Conservation (phyloP, 1,140 invertebrate species). For the Condylostylus longicornis region DNA sequence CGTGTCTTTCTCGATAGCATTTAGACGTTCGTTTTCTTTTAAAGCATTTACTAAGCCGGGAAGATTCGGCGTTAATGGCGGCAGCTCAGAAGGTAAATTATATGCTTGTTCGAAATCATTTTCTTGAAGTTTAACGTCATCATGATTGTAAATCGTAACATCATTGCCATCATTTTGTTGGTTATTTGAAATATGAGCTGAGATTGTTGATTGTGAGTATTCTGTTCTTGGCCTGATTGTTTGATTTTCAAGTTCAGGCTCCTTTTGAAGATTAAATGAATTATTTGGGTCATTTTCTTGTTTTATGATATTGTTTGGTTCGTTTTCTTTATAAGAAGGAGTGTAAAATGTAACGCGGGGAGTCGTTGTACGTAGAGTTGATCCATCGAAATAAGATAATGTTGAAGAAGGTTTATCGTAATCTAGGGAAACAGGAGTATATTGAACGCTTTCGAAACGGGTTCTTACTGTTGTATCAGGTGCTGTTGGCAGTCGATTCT, state of each 20-base stretch:
- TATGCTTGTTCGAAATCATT: too few species aligned
- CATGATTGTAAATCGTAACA: slow-evolving; percentile 14
- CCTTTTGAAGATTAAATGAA: background rate
- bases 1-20: slow-evolving; percentile 15
- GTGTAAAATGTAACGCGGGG: slow-evolving; percentile 18
- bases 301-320: slow-evolving; percentile 18
- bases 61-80: slow-evolving; percentile 38
- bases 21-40: slow-evolving; percentile 33
- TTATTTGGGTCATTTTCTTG: slow-evolving; percentile 20
- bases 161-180: slow-evolving; percentile 18
- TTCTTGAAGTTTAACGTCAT: slow-evolving; percentile 23
- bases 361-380: slow-evolving; percentile 14
- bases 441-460: slow-evolving; percentile 22
- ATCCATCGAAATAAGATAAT: background rate
- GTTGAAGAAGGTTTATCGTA: slow-evolving; percentile 14
- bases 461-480: slow-evolving; percentile 9
- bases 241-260: background rate
- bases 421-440: slow-evolving; percentile 16
- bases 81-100: slow-evolving; percentile 31
- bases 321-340: slow-evolving; percentile 8
- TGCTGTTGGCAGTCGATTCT: slow-evolving; percentile 22
- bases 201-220: slow-evolving; percentile 13
- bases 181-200: slow-evolving; percentile 3
- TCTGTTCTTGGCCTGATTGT: slow-evolving; percentile 11
- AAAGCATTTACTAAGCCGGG: slow-evolving; percentile 44